Evolutionary conservation across 1,140 invertebrate genomes (phyloP).

Genomic region (Euura saliciscinereae): DNA sequence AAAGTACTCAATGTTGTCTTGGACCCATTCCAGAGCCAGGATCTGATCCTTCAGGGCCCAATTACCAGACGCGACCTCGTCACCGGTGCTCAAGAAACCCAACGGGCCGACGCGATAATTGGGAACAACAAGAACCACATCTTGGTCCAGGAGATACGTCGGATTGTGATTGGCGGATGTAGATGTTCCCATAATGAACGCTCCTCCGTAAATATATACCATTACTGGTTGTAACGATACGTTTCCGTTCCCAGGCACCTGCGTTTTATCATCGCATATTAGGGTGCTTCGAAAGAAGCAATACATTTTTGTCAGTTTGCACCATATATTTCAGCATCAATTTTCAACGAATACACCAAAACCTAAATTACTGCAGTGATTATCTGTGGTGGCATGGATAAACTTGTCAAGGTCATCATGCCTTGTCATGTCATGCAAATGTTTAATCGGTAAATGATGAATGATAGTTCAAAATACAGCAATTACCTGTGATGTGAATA

Average conservation of each 20-base stretch:
- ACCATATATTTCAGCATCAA: no score
- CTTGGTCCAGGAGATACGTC: conserved; percentile 63
- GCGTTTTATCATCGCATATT: background rate
- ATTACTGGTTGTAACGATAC: conserved; percentile 50
- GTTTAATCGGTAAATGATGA: no score
- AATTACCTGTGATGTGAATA: no score
- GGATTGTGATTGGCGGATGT: conserved; percentile 44
- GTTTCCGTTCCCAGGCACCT: background rate
- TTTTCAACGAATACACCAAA: no score
- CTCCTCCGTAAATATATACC: conserved; percentile 61
- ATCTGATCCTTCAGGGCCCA: conserved; percentile 60
- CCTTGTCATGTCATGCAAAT: no score
- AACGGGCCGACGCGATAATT: conserved; percentile 65
- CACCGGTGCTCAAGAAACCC: conserved; percentile 61
- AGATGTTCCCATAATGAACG: conserved; percentile 50
- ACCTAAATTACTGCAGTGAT: no score
- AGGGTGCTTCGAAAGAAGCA: no score
- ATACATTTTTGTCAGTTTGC: no score
- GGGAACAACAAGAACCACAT: conserved; percentile 62
- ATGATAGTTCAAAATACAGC: no score
- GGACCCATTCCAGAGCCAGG: conserved; percentile 56
- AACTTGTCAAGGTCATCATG: no score
- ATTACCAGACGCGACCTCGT: conserved; percentile 50
- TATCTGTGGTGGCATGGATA: no score
- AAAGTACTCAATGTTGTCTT: conserved; percentile 46